Evolutionary conservation across 1,140 invertebrate species (phyloP), one percentile per base, ranked within the genome.

Genomic region (Nilaparvata lugens): DNA sequence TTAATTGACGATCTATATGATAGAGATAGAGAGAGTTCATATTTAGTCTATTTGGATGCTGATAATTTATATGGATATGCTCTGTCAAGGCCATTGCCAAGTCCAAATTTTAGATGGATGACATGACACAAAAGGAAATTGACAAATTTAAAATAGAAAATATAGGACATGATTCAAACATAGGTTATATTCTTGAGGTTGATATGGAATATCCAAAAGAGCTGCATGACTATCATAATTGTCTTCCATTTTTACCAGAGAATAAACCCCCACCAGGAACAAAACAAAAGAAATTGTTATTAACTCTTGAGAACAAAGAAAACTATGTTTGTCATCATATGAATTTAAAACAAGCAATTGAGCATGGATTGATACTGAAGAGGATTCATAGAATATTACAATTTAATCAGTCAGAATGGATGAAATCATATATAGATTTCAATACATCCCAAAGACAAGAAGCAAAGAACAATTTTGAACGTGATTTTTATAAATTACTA

Each of bases 101-200:
- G n/a, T n/a, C n/a, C n/a, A n/a, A n/a, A n/a, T n/a, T n/a, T n/a
- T n/a, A n/a, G n/a, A n/a, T n/a, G n/a, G n/a, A n/a, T n/a, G n/a
- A n/a, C n/a, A n/a, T n/a, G n/a, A n/a, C n/a, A n/a, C n/a, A n/a
- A n/a, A n/a, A n/a, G n/a, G n/a, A n/a, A n/a, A n/a, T n/a, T n/a
- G n/a, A n/a, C n/a, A n/a, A n/a, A n/a, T n/a, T n/a, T n/a, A n/a
- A n/a, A n/a, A n/a, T n/a, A n/a, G n/a, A n/a, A n/a, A 40, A 40
- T 9, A 40, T n/a, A 40, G 38, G n/a, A 14, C 66, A 75, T 63
- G 68, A 76, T 70, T 65, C 69, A 61, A 21, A 67, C 25, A 64
- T 61, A 52, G 79, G 80, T 6, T 83, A 76, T 62, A 76, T 82
- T 55, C 67, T 83, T 28, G 79, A n/a, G n/a, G n/a, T n/a, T n/a